Evolutionary conservation across 2,113 vertebrate species (phyloP), one percentile per base, ranked within the genome.

Genomic region (Xyliphius kryptos): DNA sequence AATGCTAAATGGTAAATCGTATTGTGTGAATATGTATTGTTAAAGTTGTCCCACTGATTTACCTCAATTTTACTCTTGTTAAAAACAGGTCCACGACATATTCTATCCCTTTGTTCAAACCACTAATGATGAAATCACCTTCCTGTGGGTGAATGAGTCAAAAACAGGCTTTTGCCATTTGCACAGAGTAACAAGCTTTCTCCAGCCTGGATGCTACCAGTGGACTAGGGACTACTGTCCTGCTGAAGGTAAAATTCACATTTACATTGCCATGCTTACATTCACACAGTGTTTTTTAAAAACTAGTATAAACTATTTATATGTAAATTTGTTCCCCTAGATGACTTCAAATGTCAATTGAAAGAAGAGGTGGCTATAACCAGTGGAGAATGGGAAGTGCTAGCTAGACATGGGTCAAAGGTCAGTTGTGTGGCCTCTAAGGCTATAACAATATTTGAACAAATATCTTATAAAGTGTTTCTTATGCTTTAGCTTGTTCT

Each of bases 91-190:
- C 44, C 93, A 97, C 1, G 94, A 98, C 76, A 96, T 97, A 78
- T 97, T 97, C 80, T 95, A 96, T 70, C 91, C 94, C 14, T 97
- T 98, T 78, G 72, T 91, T 76, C 93, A 95, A 52, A 83, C 81
- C 0, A 89, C 86, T 73, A 91, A 92, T 26, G 89, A 95, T 6
- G 91, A 97, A 47, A 86, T 98, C 70, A 85, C 81, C 55, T 98
- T 97, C 76, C 85, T 98, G 74, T 91, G 92, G 62, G 87, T 93
- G 77, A 97, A 95, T 0, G 95, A 98, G 72, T 94, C 92, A 57
- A 92, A 92, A 73, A 93, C 91, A 0, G 93, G 94, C 14, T 98
- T 96, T 79, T 95, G 93, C 68, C 95, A 98, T 83, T 81, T 98
- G 56, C 95, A 95, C 87, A 90, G 82, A 78, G 89, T 93, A 76